Evolutionary conservation across 1,140 invertebrate genomes (phyloP), one percentile per base, ranked within the genome.

Genomic region (Phortica variegata): DNA sequence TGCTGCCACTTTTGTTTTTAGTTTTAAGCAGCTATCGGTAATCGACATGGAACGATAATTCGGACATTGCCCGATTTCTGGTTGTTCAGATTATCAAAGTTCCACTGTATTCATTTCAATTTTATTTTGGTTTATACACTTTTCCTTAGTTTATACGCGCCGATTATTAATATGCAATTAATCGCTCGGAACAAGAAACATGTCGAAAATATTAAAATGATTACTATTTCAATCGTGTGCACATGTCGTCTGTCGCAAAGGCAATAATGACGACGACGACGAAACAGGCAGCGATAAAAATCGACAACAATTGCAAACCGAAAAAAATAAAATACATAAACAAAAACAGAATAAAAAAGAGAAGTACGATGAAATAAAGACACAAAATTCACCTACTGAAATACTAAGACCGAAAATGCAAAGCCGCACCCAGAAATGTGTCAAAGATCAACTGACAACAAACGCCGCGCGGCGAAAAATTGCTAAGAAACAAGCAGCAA

Each of bases 361-460:
- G n/a, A n/a, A n/a, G n/a, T n/a, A n/a, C n/a, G n/a, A n/a, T n/a
- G n/a, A n/a, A n/a, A n/a, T n/a, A n/a, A n/a, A n/a, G n/a, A n/a
- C n/a, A 56, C 59, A 60, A 68, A 68, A 66, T 57, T 68, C 62
- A 66, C 61, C 62, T 65, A 65, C 56, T 65, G 52, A 43, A 43
- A 36, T 29, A 23, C 40, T 47, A 55, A 49, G 26, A n/a, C 23
- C 31, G 34, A 47, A 51, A 34, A 38, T 50, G 43, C 49, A 33
- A 21, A 47, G 56, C 63, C 63, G 63, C 63, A 68, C 63, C 63
- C 63, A 42, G 23, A 66, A 62, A 68, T 68, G 47, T 68, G 63
- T 68, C 63, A 68, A 68, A 68, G 63, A 68, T 68, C 63, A 68
- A 68, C 63, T 68, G 63, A 68, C 63, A 66, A 66, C 66, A 66